Conservation (phyloP, 64 coral and sea anemone genomes). For the Stylophora pistillata region DNA sequence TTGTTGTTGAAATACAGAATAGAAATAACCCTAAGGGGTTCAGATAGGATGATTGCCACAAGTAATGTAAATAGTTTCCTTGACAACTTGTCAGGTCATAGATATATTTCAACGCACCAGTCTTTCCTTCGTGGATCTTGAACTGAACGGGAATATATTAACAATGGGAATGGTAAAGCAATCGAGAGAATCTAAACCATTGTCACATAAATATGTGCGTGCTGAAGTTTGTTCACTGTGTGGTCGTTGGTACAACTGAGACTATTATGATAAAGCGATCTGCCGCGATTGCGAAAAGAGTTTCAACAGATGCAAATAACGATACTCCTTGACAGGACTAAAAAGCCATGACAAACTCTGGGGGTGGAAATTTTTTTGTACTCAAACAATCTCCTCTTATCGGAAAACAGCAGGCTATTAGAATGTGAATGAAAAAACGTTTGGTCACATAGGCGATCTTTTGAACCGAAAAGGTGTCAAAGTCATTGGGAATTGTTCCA, state of each 20-base stretch:
- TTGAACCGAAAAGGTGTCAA: no score
- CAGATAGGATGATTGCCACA: constrained; percentile 24
- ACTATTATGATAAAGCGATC: constrained; percentile 54
- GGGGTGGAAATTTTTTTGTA: no score
- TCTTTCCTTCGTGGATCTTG: background rate
- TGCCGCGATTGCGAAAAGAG: constrained; percentile 40
- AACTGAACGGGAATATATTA: constrained; percentile 16
- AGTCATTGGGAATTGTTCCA: no score
- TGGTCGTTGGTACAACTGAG: constrained; percentile 8
- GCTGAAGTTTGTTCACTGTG: background rate
- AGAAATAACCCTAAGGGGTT: constrained; percentile 26
- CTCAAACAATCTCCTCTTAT: no score
- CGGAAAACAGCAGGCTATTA: no score
- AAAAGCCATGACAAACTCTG: constrained; percentile 19
- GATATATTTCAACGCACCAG: constrained; percentile 31
- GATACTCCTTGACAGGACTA: constrained; percentile 48
- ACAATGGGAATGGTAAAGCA: constrained; percentile 15
- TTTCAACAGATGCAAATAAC: constrained; percentile 34
- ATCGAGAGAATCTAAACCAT: constrained; percentile 24
- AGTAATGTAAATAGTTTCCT: constrained; percentile 15
- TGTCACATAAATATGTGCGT: constrained; percentile 13
- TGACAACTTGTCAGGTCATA: constrained; percentile 2
- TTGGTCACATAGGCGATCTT: no score
- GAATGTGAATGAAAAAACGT: no score
- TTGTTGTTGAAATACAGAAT: constrained; percentile 21